Conservation (phyloP, 2,888 invertebrate genomes). For the Caradrina kadenii region DNA sequence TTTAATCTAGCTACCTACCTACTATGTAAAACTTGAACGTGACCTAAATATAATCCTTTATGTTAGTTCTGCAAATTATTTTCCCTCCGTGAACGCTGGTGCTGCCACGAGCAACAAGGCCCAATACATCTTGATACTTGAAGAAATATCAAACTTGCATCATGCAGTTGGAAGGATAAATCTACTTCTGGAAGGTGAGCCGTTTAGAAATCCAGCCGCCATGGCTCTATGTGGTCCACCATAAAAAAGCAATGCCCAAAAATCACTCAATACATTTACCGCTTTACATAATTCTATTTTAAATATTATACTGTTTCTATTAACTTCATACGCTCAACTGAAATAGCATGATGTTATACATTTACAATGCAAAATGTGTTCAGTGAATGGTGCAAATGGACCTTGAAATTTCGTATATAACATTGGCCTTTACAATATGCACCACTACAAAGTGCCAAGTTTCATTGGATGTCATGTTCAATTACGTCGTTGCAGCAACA, state of each 20-base stretch:
- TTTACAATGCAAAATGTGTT: not conserved
- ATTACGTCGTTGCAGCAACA: constrained; percentile 27
- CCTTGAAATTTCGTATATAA: not conserved
- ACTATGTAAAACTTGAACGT: constrained; percentile 3
- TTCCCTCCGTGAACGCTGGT: not conserved
- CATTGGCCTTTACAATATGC: constrained; percentile 6
- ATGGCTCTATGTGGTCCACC: too few relatives aligned
- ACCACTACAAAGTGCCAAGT: constrained; percentile 11
- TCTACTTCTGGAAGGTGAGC: too few relatives aligned
- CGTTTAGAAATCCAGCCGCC: too few relatives aligned
- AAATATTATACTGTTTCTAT: not conserved
- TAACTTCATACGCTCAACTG: not conserved
- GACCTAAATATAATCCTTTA: constrained; percentile 5
- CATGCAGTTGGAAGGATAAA: too few relatives aligned
- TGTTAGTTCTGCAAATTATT: constrained; percentile 24
- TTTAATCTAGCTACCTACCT: not conserved
- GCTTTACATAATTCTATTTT: too few relatives aligned
- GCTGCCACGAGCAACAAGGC: not conserved
- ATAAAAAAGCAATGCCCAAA: too few relatives aligned
- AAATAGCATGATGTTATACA: not conserved
- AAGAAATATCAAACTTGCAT: not conserved
- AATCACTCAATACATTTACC: too few relatives aligned
- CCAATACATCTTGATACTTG: constrained; percentile 1
- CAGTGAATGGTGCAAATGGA: not conserved
- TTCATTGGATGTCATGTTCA: not conserved